Evolutionary conservation across 2,797 vertebrate species (phyloP).

Genomic region (Peromyscus melanophrys): DNA sequence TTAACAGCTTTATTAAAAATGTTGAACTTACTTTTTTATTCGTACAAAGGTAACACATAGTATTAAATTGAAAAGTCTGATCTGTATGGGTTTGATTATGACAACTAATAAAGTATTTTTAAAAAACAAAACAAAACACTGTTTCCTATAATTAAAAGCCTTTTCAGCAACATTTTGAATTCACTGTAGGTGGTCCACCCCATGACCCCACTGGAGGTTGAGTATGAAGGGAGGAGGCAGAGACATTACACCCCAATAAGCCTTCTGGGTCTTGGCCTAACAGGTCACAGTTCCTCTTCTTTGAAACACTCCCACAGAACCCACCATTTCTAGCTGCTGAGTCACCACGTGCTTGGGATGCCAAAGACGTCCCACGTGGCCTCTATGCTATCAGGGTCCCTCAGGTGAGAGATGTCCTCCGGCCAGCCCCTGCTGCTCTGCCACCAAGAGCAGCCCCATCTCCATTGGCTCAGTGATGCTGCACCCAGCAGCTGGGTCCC

Average conservation of each 20-base stretch:
- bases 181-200: background rate
- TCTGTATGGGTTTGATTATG: background rate
- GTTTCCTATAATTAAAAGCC: background rate
- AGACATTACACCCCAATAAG: fast-evolving
- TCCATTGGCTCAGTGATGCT: fast-evolving
- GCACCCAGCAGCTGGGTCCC: background rate
- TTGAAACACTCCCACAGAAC: background rate
- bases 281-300: background rate
- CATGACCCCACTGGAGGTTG: background rate
- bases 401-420: background rate
- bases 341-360: background rate
- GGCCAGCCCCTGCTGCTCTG: background rate
- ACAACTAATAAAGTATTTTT: background rate
- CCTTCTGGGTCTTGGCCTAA: background rate
- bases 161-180: constrained; percentile 10
- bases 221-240: background rate
- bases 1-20: background rate
- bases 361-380: background rate
- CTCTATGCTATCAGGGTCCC: background rate
- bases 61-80: background rate
- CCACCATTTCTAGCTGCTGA: background rate
- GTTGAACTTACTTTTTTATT: background rate
- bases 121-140: background rate
- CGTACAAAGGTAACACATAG: background rate
- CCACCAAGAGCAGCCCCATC: background rate